Evolutionary conservation across 2,888 invertebrate genomes (phyloP).

Genomic region (Eupelmus urozonus): DNA sequence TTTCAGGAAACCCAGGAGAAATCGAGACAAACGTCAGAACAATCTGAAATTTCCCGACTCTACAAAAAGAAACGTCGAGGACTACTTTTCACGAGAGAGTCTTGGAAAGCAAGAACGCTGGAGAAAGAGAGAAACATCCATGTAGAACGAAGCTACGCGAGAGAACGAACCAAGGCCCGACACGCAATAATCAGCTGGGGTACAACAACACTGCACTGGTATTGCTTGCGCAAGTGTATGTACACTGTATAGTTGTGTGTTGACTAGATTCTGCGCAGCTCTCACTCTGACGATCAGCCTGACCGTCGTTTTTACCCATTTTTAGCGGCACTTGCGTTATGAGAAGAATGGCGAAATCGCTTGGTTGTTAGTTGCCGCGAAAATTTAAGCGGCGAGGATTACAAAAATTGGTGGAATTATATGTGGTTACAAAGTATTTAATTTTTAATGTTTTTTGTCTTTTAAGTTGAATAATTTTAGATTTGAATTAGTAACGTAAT

Average conservation of each 20-base stretch:
- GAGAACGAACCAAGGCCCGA: too few species aligned
- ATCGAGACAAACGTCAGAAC: too few species aligned
- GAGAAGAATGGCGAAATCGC: neutral
- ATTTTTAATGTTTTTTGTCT: too few species aligned
- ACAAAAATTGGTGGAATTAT: too few species aligned
- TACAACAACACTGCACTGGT: neutral
- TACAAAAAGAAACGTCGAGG: neutral
- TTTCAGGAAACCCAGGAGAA: too few species aligned
- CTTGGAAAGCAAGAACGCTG: neutral
- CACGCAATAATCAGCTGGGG: conserved; percentile 56
- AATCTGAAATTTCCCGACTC: too few species aligned
- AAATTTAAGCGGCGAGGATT: too few species aligned
- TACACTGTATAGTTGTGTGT: neutral
- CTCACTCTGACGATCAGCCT: neutral
- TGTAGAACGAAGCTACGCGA: too few species aligned
- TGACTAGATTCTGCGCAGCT: neutral
- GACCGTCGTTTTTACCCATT: neutral
- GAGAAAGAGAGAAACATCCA: neutral
- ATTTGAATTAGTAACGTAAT: too few species aligned
- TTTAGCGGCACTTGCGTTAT: neutral
- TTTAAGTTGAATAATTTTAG: too few species aligned
- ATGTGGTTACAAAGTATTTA: too few species aligned
- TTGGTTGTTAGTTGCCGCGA: too few species aligned
- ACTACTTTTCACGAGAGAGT: conserved; percentile 17
- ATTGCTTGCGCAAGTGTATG: neutral